Base-by-base conservation (phyloP, 1,140 invertebrate genomes). In the Centruroides vittatus region DNA sequence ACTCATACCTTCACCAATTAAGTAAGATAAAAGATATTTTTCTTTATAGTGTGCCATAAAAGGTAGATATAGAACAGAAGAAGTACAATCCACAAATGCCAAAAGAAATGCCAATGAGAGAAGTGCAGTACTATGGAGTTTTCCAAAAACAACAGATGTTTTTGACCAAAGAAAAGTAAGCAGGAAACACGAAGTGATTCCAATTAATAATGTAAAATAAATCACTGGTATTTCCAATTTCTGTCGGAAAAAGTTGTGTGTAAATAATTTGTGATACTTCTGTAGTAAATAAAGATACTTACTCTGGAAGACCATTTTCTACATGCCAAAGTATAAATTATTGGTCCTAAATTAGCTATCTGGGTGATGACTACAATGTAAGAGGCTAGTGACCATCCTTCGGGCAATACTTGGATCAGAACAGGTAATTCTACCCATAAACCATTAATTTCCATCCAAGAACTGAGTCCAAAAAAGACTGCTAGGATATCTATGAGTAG, bases 361-460 rank as follows among this genome's bases (percentile, higher is more conserved):
- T 81, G 89, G 13, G 91, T 83, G 57, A 89, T 79, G 47, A 93
- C 78, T 9, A 84, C 82, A 71, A 94, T 81, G 70, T 89, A 86
- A 0, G 90, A 87, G 0, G 92, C 88, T 48, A 97, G 76, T 67
- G 78, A 81, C 91, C 92, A 96, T 70, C 81, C 80, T 77, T 97
- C 93, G 0, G 93, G 93, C 48, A 92, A 80, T 8, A 73, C 75
- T 56, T 83, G 75, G 8, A 93, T 85, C 58, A 95, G 75, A 57
- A 93, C 75, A 0, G 93, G 92, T 53, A 95, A 74, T 74, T 96
- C 89, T 9, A 93, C 86, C 76, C 86, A 96, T 61, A 93, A 79
- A 8, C 89, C 89, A 76, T 94, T 95, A 41, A 94, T 81, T 23
- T 85, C 84, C 55, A 94, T 78, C 93, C 93, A 95, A 12, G 91